Base-by-base conservation (phyloP, 53 echinoderm and acorn worm species). In the Actinopyga echinites region DNA sequence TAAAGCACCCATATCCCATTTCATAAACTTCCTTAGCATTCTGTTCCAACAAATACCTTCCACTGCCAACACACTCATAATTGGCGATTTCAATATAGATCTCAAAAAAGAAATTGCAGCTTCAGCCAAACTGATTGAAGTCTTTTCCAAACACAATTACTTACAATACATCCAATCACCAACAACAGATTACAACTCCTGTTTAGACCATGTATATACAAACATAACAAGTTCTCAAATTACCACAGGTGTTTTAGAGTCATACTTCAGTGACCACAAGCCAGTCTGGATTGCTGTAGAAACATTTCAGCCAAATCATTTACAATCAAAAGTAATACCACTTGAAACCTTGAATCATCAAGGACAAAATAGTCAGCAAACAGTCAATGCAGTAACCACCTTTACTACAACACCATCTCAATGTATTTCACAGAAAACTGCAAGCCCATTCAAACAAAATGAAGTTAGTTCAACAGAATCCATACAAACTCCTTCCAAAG, bases 21-120 rank as follows among this genome's bases (percentile, higher is more conserved):
- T 74, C 8, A 32, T 34, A 0, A 31, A 42, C 29, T 33, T 36
- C 22, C 56, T 60, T 31, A n/a, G 2, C 8, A 33, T 32, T 7
- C 13, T 85, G 15, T 19, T 60, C 25, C 28, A 13, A 10, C 6
- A 25, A 23, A 57, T 85, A 4, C 10, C 57, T 22, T 20, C 26
- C 1, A 32, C n/a, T 2, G 33, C 34, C 0, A 57, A 29, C 32
- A 63, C 37, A 19, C 30, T 81, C 60, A 32, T 81, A 36, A n/a
- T 81, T 19, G 82, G 62, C 21, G 82, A 81, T 63, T 81, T 81
- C 82, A 81, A 81, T 36, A 24, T 81, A 36, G 82, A 62, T 13
- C n/a, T 61, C 17, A 3, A 34, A 12, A 34, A 24, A 22, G 36
- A 81, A 20, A 63, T 19, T 1, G 30, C 32, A 20, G 2, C 15